Evolutionary conservation across 2,113 vertebrate species (phyloP), one percentile per base, ranked within the genome.

Genomic region (Poecile atricapillus): DNA sequence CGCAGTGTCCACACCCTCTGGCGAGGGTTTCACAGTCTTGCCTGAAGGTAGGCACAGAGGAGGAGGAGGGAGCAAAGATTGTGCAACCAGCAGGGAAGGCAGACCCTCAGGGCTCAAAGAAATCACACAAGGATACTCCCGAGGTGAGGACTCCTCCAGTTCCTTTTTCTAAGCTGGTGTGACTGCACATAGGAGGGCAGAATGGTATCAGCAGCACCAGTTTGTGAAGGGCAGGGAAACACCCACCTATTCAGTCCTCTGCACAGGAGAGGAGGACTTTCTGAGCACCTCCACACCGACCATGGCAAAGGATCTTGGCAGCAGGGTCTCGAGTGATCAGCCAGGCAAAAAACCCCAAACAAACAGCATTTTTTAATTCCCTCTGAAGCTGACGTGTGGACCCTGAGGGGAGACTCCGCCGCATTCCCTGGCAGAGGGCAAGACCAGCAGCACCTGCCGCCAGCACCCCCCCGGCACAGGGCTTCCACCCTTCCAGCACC

Each of bases 311-410:
- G 23, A 86, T 87, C 78, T 85, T 73, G 41, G 78, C 84, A 85
- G 44, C 60, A 53, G 31, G 59, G 41, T 56, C 70, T 64, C 0
- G 0, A 88, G 47, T 31, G 64, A 93, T 87, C 81, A 89, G 64
- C 11, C 52, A 90, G 52, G 78, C 47, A 82, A 74, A 79, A 81
- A 70, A 20, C 0, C 31, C n/a, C 65, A 64, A 91, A 82, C 41
- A 89, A 89, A 87, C 62, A 92, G 37, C 62, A 64, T 71, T 83
- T 94, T 89, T 91, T 49, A 74, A 64, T 69, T 89, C 87, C 47
- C n/a, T 90, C 83, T 89, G 76, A 93, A 93, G 64, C 60, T 90
- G 80, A 85, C 3, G 2, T 44, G 74, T 65, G 56, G 63, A 82
- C 52, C 69, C 69, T 1, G 14, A 90, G 60, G 83, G 71, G 62